Conservation (phyloP, 1,140 invertebrate species). For the Drosophila insularis region DNA sequence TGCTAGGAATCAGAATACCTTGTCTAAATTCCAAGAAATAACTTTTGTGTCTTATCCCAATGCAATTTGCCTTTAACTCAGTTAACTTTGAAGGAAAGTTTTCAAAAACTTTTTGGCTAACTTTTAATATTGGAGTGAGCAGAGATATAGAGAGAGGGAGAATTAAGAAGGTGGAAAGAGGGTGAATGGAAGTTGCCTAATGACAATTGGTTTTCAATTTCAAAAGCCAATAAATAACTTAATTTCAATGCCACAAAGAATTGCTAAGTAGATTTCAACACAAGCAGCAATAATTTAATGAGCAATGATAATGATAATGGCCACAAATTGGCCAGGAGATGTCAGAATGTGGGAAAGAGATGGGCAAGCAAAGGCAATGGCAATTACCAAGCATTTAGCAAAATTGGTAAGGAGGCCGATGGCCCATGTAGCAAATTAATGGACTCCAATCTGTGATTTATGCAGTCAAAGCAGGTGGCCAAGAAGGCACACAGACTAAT, state of each 20-base stretch:
- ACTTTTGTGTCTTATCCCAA: neutral
- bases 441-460: conserved; percentile 42
- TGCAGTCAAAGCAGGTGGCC: conserved; percentile 27
- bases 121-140: neutral
- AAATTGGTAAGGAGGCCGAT: conserved; percentile 17
- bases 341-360: neutral
- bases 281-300: conserved; percentile 45
- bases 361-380: neutral
- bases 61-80: neutral
- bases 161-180: too few species aligned
- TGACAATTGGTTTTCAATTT: conserved; percentile 15
- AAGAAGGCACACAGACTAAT: conserved; percentile 4
- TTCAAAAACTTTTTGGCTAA: neutral
- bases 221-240: conserved; percentile 14
- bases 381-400: conserved; percentile 40
- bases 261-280: neutral
- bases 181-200: conserved; percentile 1
- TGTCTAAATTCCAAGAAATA: too few species aligned
- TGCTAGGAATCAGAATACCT: too few species aligned
- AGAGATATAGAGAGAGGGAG: too few species aligned
- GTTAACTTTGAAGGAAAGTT: neutral
- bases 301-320: conserved; percentile 29
- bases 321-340: conserved; percentile 27
- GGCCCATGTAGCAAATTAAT: conserved; percentile 46
- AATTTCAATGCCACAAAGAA: conserved; percentile 17